Evolutionary conservation across 92 coral and sea anemone genomes (phyloP).

Genomic region (Plumapathes pennacea): DNA sequence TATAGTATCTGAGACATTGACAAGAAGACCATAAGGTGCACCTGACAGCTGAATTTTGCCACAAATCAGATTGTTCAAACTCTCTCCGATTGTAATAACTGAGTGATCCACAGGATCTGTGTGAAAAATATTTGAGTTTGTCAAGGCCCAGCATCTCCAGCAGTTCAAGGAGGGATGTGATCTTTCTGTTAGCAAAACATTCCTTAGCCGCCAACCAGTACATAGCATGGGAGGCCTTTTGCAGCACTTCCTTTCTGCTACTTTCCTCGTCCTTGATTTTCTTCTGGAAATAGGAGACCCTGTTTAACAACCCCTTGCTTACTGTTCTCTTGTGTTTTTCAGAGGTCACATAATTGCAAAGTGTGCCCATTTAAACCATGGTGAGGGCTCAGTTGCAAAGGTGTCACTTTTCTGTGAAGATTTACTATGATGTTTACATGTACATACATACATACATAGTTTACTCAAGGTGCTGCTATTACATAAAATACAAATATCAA

Average conservation of each 20-base stretch:
- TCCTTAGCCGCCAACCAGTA: constrained; percentile 45
- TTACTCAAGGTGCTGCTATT: too few relatives aligned
- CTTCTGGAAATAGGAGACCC: constrained; percentile 30
- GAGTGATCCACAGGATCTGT: constrained; percentile 29
- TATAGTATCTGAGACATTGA: too few relatives aligned
- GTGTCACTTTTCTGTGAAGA: constrained; percentile 32
- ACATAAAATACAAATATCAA: too few relatives aligned
- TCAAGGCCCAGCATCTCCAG: constrained; percentile 38
- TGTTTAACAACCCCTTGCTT: constrained; percentile 31
- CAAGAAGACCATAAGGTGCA: too few relatives aligned
- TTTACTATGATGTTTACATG: constrained; percentile 35
- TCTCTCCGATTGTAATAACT: too few relatives aligned
- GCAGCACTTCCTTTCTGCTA: constrained; percentile 11
- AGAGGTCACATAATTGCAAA: constrained; percentile 14
- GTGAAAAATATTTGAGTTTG: constrained; percentile 31
- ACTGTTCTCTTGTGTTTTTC: constrained; percentile 40
- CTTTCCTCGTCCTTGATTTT: constrained; percentile 33
- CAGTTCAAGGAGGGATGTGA: constrained; percentile 36
- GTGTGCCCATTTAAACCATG: constrained; percentile 22
- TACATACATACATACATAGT: too few relatives aligned
- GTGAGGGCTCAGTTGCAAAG: constrained; percentile 25
- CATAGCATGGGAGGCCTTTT: constrained; percentile 35
- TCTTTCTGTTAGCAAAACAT: constrained; percentile 41
- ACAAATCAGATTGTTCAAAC: too few relatives aligned
- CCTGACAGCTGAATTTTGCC: too few relatives aligned